Evolutionary conservation across 2,113 vertebrate species (phyloP).

Genomic region (Psilopsiagon aurifrons): DNA sequence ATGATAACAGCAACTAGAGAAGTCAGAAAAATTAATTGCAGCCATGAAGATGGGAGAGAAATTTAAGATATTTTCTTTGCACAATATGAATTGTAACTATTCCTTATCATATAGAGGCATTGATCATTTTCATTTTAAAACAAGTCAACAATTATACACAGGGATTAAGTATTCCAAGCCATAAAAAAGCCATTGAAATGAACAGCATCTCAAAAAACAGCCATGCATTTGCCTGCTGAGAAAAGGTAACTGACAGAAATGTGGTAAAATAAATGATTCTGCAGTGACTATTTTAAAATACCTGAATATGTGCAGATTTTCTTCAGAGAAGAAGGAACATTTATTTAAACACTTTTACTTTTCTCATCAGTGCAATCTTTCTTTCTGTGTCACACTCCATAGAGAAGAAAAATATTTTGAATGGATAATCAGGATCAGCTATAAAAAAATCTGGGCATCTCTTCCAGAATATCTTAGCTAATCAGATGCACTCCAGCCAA

Average conservation of each 20-base stretch:
- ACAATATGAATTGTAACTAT: background rate
- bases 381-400: background rate
- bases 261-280: background rate
- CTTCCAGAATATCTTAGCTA: background rate
- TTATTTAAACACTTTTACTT: background rate
- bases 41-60: background rate
- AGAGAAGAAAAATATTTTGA: background rate
- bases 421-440: background rate
- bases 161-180: background rate
- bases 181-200: background rate
- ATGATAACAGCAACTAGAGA: background rate
- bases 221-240: background rate
- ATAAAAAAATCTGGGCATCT: background rate
- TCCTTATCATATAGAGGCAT: background rate
- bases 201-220: background rate
- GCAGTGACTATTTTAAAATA: background rate
- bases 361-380: background rate
- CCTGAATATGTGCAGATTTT: background rate
- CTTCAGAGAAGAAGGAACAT: background rate
- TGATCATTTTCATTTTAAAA: background rate
- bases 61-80: background rate
- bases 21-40: background rate
- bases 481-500: background rate
- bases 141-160: rapidly evolving
- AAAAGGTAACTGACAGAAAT: background rate